Conservation (phyloP, 1,140 invertebrate genomes). For the Solenopsis fugax region DNA sequence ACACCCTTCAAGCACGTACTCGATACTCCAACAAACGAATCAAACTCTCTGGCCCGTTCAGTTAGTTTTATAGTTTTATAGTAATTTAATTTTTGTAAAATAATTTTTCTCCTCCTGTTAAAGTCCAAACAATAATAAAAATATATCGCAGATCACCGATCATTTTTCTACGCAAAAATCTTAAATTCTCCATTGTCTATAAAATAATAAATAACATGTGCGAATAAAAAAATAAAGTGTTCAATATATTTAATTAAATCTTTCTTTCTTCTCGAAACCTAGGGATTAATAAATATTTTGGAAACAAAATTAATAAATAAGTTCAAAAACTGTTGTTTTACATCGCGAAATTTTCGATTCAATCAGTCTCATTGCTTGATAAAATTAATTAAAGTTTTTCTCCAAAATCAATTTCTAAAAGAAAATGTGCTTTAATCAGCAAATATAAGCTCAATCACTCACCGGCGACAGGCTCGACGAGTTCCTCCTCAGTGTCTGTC, state of each 20-base stretch:
- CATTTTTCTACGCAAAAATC: not conserved
- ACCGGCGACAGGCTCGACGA: slow-evolving; percentile 97
- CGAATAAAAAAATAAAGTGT: not conserved
- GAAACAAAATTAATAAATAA: not conserved
- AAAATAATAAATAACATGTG: slow-evolving; percentile 3
- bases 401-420: not conserved
- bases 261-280: not conserved
- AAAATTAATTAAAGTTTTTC: slow-evolving; percentile 15
- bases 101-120: not conserved
- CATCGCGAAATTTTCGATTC: not conserved
- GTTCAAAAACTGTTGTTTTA: not conserved
- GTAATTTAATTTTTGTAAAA: not conserved
- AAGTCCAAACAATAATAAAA: not conserved
- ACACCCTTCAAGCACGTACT: not conserved
- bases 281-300: slow-evolving; percentile 3
- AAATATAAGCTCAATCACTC: slow-evolving; percentile 64
- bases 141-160: not conserved
- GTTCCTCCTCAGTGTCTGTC: slow-evolving; percentile 91
- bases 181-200: not conserved
- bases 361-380: not conserved
- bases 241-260: not conserved
- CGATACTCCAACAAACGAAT: not conserved
- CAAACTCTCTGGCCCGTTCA: not conserved
- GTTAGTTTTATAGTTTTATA: not conserved
- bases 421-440: not conserved